These are phyloP conservation scores for Selene dorsalis DNA, from an alignment of 2,797 vertebrate species.

Conservation along the genomic window DNA sequence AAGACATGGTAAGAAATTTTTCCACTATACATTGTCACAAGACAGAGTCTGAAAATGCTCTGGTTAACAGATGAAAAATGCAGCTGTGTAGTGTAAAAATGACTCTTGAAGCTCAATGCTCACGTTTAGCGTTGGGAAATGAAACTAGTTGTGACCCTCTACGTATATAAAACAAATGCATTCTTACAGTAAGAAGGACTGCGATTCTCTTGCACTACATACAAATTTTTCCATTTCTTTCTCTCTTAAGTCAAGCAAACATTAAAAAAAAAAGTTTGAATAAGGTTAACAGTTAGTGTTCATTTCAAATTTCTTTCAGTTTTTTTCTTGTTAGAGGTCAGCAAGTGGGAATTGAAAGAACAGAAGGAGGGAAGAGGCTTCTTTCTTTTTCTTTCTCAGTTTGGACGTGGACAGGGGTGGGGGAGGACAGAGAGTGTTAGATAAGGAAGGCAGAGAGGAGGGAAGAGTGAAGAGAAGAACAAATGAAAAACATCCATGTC, in stretches of 20 bases:
- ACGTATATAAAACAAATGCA: slow-evolving; percentile 77
- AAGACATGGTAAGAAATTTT: slow-evolving; percentile 78
- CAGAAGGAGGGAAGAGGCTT: slow-evolving; percentile 60
- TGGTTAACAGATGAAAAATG: slow-evolving; percentile 75
- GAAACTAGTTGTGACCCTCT: slow-evolving; percentile 76
- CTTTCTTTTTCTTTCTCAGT: slow-evolving; percentile 63
- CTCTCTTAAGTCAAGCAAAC: slow-evolving; percentile 77
- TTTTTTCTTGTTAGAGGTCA: slow-evolving; percentile 70
- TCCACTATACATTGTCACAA: slow-evolving; percentile 82
- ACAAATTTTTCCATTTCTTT: slow-evolving; percentile 68
- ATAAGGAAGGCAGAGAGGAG: slow-evolving; percentile 71
- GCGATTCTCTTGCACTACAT: slow-evolving; percentile 72
- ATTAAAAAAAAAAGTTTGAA: slow-evolving; percentile 64
- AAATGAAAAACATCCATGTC: slow-evolving; percentile 77
- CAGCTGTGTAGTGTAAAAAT: slow-evolving; percentile 74
- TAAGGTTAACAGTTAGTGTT: slow-evolving; percentile 76
- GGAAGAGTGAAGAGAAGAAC: slow-evolving; percentile 64
- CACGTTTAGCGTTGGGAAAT: slow-evolving; percentile 74
- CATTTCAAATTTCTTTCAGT: slow-evolving; percentile 45
- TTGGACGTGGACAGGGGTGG: slow-evolving; percentile 50
- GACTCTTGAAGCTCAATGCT: slow-evolving; percentile 71
- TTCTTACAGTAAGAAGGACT: slow-evolving; percentile 75
- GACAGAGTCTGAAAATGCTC: slow-evolving; percentile 78
- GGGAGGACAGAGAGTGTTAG: slow-evolving; percentile 59
- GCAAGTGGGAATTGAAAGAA: slow-evolving; percentile 48